Evolutionary conservation across 2,888 invertebrate species (phyloP), one percentile per base, ranked within the genome.

Genomic region (Macropis europaea): DNA sequence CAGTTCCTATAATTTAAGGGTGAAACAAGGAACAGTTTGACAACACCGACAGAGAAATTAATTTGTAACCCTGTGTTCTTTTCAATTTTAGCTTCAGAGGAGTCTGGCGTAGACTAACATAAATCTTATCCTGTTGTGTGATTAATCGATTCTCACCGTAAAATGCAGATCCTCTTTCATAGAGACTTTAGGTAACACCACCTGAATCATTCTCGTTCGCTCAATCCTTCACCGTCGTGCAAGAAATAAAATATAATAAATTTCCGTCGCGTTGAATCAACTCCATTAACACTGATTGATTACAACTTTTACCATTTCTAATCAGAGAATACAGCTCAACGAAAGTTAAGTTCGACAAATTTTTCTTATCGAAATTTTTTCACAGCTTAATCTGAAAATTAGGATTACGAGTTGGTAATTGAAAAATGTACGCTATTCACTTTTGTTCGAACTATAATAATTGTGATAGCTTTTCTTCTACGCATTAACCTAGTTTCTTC

Each of bases 121-220:
- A 59, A 53, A 67, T 59, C 67, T 47, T 17, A 24, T 22, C 48
- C 57, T 42, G 40, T 40, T 67, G 36, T 30, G 40, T 70, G 67
- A 70, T 67, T 67, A 70, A 70, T 70, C 32, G 36, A 48, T 48
- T 36, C 26, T 54, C 42, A 32, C 42, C 42, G 36, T 60, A 47
- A 60, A 48, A 53, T 43, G 24, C 42, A 54, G 50, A 68, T 60
- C 40, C 60, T 34, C n/a, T 30, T 67, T 15, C 24, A 64, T 68
- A 43, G 43, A 64, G 48, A 48, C 56, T 43, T 19, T 48, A 28
- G 22, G 17, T 48, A 54, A 38, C 26, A 26, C 19, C 19, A 1
- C 9, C 2, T 32, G 17, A 36, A 34, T 48, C 40, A 42, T 34
- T 28, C 47, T 34, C 28, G 45, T 22, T 17, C 40, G 28, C 22